These are phyloP conservation scores for Drosophila bifasciata DNA, from an alignment of 1,140 invertebrate genomes.

Conservation along the genomic window DNA sequence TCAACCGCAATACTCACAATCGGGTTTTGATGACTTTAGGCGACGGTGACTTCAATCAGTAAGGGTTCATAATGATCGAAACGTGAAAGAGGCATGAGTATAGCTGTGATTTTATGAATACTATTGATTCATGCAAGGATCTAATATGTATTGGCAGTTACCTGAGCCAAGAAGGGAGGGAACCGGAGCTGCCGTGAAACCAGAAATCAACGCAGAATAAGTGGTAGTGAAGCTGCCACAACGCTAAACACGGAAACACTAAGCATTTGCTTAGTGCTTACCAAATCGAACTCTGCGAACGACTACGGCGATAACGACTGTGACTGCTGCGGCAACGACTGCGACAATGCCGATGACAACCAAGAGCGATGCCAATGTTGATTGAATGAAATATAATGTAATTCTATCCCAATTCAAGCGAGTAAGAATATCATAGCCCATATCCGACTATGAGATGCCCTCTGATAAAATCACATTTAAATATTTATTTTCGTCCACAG, in stretches of 20 bases:
- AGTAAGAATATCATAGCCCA: too few relatives aligned
- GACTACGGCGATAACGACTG: conserved; percentile 15
- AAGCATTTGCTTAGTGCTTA: conserved; percentile 41
- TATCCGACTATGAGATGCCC: too few relatives aligned
- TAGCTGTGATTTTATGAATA: background rate
- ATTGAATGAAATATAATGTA: conserved; percentile 50
- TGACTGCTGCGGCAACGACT: conserved; percentile 25
- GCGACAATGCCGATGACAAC: background rate
- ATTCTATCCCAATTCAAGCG: conserved; percentile 30
- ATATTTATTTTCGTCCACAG: too few relatives aligned
- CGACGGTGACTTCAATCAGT: too few relatives aligned
- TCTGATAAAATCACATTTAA: too few relatives aligned
- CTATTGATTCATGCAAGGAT: too few relatives aligned
- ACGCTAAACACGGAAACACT: conserved; percentile 66
- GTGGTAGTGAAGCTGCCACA: conserved; percentile 47
- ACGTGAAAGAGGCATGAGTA: background rate
- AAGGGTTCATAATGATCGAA: background rate
- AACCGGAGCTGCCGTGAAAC: conserved; percentile 4
- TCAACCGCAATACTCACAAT: too few relatives aligned
- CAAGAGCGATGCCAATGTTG: conserved; percentile 19
- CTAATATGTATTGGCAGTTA: too few relatives aligned
- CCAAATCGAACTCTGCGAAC: conserved; percentile 36
- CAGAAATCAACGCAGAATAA: conserved; percentile 12
- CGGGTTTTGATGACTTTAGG: too few relatives aligned
- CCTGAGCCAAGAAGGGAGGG: conserved; percentile 14